Percentiles rank a stretch among this genome's conserved stretches.
These are phyloP conservation scores for Melipona beecheii DNA, from an alignment of 2,888 invertebrate species.

Conservation along the genomic window DNA sequence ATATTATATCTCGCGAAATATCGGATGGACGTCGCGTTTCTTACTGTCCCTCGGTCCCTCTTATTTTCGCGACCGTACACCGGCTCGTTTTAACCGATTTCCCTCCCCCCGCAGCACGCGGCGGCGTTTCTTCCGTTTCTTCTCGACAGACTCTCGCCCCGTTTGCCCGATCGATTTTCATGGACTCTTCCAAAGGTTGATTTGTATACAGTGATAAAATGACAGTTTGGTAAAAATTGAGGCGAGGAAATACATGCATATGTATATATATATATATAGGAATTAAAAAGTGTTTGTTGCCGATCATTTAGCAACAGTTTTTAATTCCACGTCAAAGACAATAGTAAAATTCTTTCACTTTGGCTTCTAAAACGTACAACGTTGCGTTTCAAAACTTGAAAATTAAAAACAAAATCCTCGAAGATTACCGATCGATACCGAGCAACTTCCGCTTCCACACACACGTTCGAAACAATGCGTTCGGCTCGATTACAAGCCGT, in stretches of 20 bases:
- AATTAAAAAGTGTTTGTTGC: too few species aligned
- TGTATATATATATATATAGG: too few species aligned
- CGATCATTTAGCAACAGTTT: too few species aligned
- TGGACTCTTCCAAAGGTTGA: not conserved
- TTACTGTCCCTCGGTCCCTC: slow-evolving; percentile 37
- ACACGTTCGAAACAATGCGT: slow-evolving; percentile 12
- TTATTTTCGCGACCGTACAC: slow-evolving; percentile 45
- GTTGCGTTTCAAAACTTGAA: too few species aligned
- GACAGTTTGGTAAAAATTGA: too few species aligned
- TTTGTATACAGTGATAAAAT: not conserved
- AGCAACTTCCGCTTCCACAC: not conserved
- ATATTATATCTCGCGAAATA: slow-evolving; percentile 76
- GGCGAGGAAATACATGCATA: too few species aligned
- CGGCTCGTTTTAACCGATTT: slow-evolving; percentile 6
- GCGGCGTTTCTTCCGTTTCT: slow-evolving; percentile 10
- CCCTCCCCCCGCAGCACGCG: not conserved
- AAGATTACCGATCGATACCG: not conserved
- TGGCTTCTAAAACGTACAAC: too few species aligned
- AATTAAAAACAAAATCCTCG: not conserved
- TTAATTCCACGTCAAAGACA: too few species aligned
- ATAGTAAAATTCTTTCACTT: too few species aligned
- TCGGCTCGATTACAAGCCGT: slow-evolving; percentile 33
- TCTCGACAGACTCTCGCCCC: slow-evolving; percentile 22
- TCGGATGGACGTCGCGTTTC: slow-evolving; percentile 67
- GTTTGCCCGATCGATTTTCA: slow-evolving; percentile 29